Base-by-base conservation (phyloP, 2,113 vertebrate species). In the Bos taurus region DNA sequence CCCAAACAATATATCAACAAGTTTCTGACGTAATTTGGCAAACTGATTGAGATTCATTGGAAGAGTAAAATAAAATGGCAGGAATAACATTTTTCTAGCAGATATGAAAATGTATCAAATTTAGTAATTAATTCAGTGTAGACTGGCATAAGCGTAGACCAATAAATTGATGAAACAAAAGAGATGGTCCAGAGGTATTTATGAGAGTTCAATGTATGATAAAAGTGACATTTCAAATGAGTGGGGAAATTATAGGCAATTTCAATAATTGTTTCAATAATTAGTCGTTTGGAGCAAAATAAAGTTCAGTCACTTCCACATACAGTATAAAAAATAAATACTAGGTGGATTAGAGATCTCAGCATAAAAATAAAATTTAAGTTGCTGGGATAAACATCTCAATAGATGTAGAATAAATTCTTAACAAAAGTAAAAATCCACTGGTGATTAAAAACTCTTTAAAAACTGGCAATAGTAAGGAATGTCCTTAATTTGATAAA, bases 381-480 rank as follows among this genome's bases (percentile, higher is more conserved):
- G 92, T 33, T 57, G 33, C 88, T 67, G 33, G 56, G 54, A 83
- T 93, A 80, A 50, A 77, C 46, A 86, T 33, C 91, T 96, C 57
- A 71, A 28, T 62, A 78, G 19, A 95, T 52, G 7, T 62, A 64
- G 54, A 85, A 46, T 62, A 84, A 71, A 12, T 64, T 71, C 40
- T 52, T 95, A 85, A 48, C 40, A 95, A 87, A 81, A 95, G 60
- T 94, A 36, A 93, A 96, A 46, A 82, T 95, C 36, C 48, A 36
- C 50, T 94, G n/a, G 46, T 80, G 16, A 90, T 92, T 92, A 28
- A 95, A 85, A 88, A 33, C 81, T 74, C 90, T 78, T 85, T 52
- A 77, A 90, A 90, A 96, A 86, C 43, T n/a, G 90, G 80, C 43
- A 94, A 59, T 60, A 96, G 93, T 94, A 96, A 91, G 78, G 23